These are phyloP conservation scores for Halichoeres trimaculatus DNA, from an alignment of 2,113 vertebrate genomes.

Conservation along the genomic window DNA sequence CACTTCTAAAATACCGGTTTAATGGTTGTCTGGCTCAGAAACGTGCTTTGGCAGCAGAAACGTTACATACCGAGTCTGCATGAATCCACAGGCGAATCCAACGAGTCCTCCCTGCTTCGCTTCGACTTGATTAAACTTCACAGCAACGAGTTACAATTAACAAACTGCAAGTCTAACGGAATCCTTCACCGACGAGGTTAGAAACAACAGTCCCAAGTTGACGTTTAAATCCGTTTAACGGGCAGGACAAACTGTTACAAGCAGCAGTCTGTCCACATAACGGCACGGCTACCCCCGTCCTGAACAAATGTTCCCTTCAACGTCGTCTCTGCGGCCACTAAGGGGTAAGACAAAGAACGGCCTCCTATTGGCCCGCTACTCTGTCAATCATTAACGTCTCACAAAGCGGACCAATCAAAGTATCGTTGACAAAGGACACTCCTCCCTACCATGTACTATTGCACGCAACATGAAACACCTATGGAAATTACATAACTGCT, in stretches of 20 bases:
- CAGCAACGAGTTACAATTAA: neutral
- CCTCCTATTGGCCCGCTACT: constrained; percentile 18
- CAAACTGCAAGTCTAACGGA: neutral
- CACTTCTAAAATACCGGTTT: neutral
- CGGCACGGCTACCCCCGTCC: constrained; percentile 58
- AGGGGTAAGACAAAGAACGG: constrained; percentile 26
- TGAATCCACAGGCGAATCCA: constrained; percentile 51
- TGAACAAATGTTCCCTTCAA: constrained; percentile 65
- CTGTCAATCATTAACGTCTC: constrained; percentile 66
- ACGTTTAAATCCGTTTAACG: constrained; percentile 51
- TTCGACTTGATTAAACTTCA: constrained; percentile 37
- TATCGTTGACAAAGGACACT: neutral
- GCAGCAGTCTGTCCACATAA: constrained; percentile 41
- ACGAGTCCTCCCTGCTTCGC: constrained; percentile 38
- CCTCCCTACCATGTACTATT: constrained; percentile 14
- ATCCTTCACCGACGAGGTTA: neutral
- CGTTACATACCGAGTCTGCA: constrained; percentile 49
- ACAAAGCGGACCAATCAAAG: constrained; percentile 5
- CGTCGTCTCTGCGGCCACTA: constrained; percentile 34
- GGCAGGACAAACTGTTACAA: constrained; percentile 43
- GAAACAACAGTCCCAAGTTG: neutral
- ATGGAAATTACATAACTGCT: constrained; percentile 69
- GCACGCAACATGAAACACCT: constrained; percentile 43
- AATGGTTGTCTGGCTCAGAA: neutral
- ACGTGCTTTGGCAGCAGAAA: neutral